Evolutionary conservation across 2,888 invertebrate genomes (phyloP), one percentile per base, ranked within the genome.

Genomic region (Elaeidobius kamerunicus): DNA sequence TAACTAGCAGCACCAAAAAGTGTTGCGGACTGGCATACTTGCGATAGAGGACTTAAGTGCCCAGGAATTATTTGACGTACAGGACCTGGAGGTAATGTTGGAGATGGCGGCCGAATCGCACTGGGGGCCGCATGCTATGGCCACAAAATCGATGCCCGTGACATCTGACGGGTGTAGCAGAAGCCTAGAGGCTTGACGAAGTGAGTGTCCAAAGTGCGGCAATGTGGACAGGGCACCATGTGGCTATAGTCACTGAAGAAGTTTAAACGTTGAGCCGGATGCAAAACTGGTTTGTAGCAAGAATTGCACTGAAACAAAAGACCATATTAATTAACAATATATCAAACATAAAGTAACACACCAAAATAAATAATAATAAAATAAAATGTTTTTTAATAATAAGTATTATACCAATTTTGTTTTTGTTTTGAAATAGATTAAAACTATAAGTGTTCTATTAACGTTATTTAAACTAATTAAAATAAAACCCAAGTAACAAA

Each of bases 181-280:
- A 85, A 84, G 60, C 82, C 78, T 69, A 96, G 78, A 46, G 92
- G 89, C 78, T 94, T 94, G 64, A 95, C 92, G 78, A 96, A 96
- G 78, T 97, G 96, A 50, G 89, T 88, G 76, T 96, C 96, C 66
- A 88, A 80, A 46, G 85, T 83, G 66, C 88, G 85, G 79, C 96
- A 97, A 73, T 89, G 89, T 28, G 92, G 92, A 75, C 97, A 97
- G 63, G 88, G 85, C 69, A 91, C 84, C 66, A 88, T 84, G 71
- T 91, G 91, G 70, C 91, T 92, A 79, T 95, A 96, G 77, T 96
- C 94, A 66, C 93, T 94, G 81, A 90, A 97, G 81, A 84, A 91
- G 76, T 89, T 90, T 63, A 94, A 78, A 69, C 87, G 85, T 73
- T 89, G 89, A 69, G 86, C 87, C 11, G 91, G 89, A 73, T 89